Evolutionary conservation across 2,888 invertebrate genomes (phyloP).

Genomic region (Lepidocyrtoides sp.): DNA sequence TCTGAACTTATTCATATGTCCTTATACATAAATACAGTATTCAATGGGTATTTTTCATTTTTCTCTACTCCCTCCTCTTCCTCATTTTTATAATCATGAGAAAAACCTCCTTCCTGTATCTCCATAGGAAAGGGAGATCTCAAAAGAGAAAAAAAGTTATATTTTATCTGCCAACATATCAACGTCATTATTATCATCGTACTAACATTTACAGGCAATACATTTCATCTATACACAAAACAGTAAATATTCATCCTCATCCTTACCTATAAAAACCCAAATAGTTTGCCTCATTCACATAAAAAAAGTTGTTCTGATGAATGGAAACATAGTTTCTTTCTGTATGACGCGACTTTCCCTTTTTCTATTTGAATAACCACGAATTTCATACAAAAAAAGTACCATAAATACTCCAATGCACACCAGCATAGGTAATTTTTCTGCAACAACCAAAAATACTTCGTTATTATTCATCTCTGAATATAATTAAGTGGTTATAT

Average conservation of each 20-base stretch:
- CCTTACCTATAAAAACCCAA: too few species aligned
- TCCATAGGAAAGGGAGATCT: not conserved
- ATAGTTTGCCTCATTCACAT: too few species aligned
- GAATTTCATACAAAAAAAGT: not conserved
- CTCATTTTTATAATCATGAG: constrained; percentile 36
- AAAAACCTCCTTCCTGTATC: not conserved
- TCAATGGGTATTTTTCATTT: not conserved
- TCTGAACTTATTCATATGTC: not conserved
- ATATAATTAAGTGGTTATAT: not conserved
- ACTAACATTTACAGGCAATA: not conserved
- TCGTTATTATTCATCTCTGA: not conserved
- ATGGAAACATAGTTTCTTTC: too few species aligned
- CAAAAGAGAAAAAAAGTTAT: not conserved
- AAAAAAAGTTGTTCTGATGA: too few species aligned
- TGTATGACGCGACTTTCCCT: too few species aligned
- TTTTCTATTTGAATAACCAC: not conserved
- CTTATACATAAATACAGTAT: not conserved
- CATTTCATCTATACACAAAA: not conserved
- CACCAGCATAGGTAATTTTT: not conserved
- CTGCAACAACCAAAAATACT: constrained; percentile 2
- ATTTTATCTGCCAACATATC: not conserved
- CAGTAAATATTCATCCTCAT: too few species aligned
- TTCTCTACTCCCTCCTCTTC: not conserved
- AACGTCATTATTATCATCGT: not conserved
- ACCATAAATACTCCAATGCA: too few species aligned